Evolutionary conservation across 2,113 vertebrate genomes (phyloP), one percentile per base, ranked within the genome.

Genomic region (Martes martes): DNA sequence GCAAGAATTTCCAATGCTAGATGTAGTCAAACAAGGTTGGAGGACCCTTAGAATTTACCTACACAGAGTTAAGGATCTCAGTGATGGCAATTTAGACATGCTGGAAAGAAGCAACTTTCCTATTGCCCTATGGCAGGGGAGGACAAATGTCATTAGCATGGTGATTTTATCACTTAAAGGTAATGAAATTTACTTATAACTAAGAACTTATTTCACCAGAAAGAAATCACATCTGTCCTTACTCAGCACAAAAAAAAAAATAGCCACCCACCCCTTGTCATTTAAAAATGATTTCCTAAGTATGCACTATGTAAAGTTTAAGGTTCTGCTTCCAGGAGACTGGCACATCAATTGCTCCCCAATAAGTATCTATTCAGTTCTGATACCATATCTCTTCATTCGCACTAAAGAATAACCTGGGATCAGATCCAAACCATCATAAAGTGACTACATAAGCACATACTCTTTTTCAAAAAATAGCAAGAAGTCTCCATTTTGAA

Each of bases 201-300:
- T 63, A 82, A 91, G 73, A 67, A 81, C n/a, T 74, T 76, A 78
- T 76, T 95, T 96, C 39, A 67, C 45, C 57, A 96, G 89, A 95
- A 96, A 94, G 47, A 95, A 89, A 57, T 23, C 24, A n/a, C 26
- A 73, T 79, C 33, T 93, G 59, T 82, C 39, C 31, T n/a, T 50
- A 14, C 47, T 63, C 47, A 8, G 6, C 84, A 81, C 10, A 94
- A 93, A 71, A 93, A 71, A 39, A 39, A 59, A 79, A 65, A 80
- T 23, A 71, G n/a, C 6, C n/a, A 55, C 74, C 6, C n/a, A 55
- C 74, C 81, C 76, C 88, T 86, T 91, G 73, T 91, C 36, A 95
- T 57, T 88, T 59, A 57, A 93, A 91, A 95, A 55, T 81, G 65
- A 83, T 47, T 80, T 28, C 47, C 31, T 89, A 86, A 92, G 80